phyloP scores from a whole-genome alignment of 92 coral and sea anemone genomes.

The Parazoanthus darwini region DNA sequence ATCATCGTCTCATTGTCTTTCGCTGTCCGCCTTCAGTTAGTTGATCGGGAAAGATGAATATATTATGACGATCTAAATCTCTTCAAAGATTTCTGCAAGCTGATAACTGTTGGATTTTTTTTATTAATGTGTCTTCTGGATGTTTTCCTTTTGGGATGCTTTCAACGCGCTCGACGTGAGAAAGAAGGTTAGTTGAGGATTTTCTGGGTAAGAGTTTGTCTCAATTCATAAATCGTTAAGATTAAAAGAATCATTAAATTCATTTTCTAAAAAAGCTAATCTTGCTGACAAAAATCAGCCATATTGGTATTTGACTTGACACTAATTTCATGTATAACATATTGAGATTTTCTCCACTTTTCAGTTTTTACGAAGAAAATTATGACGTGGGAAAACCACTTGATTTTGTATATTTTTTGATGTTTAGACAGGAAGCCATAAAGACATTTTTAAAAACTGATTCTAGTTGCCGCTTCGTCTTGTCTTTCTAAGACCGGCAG shows the following conservation, averaged over 20 bases:
- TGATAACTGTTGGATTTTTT: background rate
- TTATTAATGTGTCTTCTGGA: slow-evolving; percentile 20
- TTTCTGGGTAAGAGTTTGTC: background rate
- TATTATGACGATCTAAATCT: background rate
- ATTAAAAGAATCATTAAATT: background rate
- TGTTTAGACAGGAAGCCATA: background rate
- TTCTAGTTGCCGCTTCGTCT: background rate
- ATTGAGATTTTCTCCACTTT: background rate
- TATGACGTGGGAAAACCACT: too few relatives aligned
- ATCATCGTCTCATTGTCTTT: background rate
- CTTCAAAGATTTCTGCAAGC: background rate
- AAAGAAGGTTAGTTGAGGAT: background rate
- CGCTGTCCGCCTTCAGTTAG: background rate
- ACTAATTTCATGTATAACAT: background rate
- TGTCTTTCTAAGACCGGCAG: background rate
- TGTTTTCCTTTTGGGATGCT: slow-evolving; percentile 19
- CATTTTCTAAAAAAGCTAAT: background rate
- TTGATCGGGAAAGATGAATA: background rate
- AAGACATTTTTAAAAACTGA: background rate
- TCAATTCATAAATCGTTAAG: background rate
- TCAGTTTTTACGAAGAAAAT: background rate
- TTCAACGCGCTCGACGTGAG: background rate
- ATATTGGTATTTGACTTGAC: background rate
- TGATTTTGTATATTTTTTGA: background rate
- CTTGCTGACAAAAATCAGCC: background rate